Conservation (phyloP, 64 coral and sea anemone genomes). For the Montipora capricornis region DNA sequence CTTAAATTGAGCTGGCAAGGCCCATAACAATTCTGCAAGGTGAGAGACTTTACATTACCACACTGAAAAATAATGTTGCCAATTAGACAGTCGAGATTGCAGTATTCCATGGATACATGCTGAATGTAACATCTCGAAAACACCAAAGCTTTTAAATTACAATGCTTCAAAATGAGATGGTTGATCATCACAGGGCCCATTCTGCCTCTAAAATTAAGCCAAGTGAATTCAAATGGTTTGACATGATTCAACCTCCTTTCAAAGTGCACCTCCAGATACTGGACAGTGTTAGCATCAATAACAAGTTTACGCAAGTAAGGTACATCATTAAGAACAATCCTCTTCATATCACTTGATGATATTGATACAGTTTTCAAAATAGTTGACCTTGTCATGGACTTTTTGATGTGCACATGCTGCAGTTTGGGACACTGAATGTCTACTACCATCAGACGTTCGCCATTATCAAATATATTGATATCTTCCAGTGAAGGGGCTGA, state of each 20-base stretch:
- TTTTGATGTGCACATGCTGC: slow-evolving; percentile 63
- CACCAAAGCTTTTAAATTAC: slow-evolving; percentile 69
- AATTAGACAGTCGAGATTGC: slow-evolving; percentile 76
- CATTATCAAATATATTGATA: slow-evolving; percentile 87
- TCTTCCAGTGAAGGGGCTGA: slow-evolving; percentile 86
- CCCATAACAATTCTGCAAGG: slow-evolving; percentile 79
- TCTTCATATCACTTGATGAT: slow-evolving; percentile 31
- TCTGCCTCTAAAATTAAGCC: slow-evolving; percentile 60
- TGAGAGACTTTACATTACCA: slow-evolving; percentile 57
- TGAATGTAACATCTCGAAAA: slow-evolving; percentile 55
- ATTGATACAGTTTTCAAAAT: slow-evolving; percentile 74
- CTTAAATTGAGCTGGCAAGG: slow-evolving; percentile 74
- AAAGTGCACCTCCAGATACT: slow-evolving; percentile 82
- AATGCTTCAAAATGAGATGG: slow-evolving; percentile 71
- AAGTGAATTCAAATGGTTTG: slow-evolving; percentile 85
- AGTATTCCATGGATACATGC: slow-evolving; percentile 71
- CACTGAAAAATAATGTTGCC: slow-evolving; percentile 58
- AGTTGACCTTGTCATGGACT: slow-evolving; percentile 69
- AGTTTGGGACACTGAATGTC: slow-evolving; percentile 91
- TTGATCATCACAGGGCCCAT: slow-evolving; percentile 21
- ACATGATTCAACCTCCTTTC: slow-evolving; percentile 81
- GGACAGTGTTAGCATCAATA: slow-evolving; percentile 59
- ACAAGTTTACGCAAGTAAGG: slow-evolving; percentile 77
- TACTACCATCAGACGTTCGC: slow-evolving; percentile 62
- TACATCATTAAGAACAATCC: slow-evolving; percentile 75